Percentiles rank a stretch among this genome's conserved stretches.
These are phyloP conservation scores for Lethenteron reissneri DNA, from an alignment of 2,113 vertebrate species.

Conservation along the genomic window DNA sequence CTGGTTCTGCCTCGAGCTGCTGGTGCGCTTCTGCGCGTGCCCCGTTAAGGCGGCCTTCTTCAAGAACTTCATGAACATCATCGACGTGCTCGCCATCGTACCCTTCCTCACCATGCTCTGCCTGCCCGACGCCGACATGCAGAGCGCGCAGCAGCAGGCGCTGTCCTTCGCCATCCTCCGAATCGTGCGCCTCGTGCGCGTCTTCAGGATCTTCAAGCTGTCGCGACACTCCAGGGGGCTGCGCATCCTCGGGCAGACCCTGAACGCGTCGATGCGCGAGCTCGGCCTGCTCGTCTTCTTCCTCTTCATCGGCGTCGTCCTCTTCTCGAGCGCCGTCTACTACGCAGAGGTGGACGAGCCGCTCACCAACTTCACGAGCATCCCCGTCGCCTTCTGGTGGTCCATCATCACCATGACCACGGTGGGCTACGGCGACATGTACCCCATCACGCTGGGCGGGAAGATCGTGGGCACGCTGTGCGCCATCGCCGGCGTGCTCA, in stretches of 20 bases:
- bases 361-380: background rate
- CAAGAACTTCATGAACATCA: conserved; percentile 3
- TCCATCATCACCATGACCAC: background rate
- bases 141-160: background rate
- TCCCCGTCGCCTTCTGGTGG: background rate
- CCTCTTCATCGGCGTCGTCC: conserved; percentile 3
- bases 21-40: background rate
- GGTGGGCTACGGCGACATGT: conserved; percentile 2
- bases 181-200: background rate
- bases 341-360: background rate
- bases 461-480: background rate
- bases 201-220: conserved; percentile 4
- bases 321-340: conserved; percentile 1
- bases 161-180: background rate
- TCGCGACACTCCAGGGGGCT: conserved; percentile 1
- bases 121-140: background rate
- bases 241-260: background rate
- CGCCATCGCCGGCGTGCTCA: conserved; percentile 1
- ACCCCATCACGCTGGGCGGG: background rate
- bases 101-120: background rate
- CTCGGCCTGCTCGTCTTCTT: conserved; percentile 1
- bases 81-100: background rate
- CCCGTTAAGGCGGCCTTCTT: background rate
- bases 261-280: background rate
- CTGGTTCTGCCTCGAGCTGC: conserved; percentile 4